Evolutionary conservation across 1,140 invertebrate genomes (phyloP).

Genomic region (Drosophila pseudoananassae): DNA sequence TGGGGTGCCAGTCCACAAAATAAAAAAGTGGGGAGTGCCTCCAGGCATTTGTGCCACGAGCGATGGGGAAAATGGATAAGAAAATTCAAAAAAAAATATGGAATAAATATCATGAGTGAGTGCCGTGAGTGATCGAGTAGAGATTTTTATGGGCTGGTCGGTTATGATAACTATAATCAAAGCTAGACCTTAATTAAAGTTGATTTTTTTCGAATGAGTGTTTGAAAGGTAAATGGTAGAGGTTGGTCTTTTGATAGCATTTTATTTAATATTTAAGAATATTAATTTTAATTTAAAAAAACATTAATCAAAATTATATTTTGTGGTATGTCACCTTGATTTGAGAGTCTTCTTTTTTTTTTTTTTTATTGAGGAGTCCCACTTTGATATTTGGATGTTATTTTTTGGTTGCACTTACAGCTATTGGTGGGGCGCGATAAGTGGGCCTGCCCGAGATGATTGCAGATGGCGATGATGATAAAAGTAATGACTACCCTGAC

Average conservation of each 20-base stretch:
- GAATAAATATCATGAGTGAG: conserved; percentile 15
- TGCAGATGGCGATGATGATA: conserved; percentile 22
- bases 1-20: not conserved
- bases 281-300: not conserved
- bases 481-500: conserved; percentile 11
- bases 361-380: not conserved
- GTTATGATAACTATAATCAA: not conserved
- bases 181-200: not conserved
- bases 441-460: conserved; percentile 36
- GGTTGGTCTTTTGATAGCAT: no score
- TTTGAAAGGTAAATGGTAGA: not conserved
- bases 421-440: conserved; percentile 19
- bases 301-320: not conserved
- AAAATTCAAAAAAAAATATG: conserved; percentile 3
- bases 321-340: conserved; percentile 10
- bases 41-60: conserved; percentile 2
- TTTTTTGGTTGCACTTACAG: not conserved
- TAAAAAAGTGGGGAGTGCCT: conserved; percentile 28
- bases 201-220: not conserved
- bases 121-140: conserved; percentile 27
- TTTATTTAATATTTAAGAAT: no score
- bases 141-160: conserved; percentile 2
- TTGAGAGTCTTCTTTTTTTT: not conserved
- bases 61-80: conserved; percentile 38
- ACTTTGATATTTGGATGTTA: no score